phyloP scores from a whole-genome alignment of 1,140 invertebrate species.

The Harlomillsia oculata region DNA sequence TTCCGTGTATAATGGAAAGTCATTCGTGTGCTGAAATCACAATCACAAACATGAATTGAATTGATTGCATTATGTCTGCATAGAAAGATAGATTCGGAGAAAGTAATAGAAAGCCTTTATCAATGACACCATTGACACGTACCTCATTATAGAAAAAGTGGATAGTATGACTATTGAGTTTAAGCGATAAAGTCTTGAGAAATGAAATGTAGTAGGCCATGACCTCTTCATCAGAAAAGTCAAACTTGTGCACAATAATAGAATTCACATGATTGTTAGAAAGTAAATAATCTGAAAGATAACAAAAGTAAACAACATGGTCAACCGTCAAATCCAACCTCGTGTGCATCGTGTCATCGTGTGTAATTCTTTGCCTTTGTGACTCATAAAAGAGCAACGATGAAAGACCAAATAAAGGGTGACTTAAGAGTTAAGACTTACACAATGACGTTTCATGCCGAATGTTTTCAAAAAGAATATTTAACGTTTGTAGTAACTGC shows the following conservation, averaged over 20 bases:
- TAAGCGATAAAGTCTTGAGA: conserved; percentile 93
- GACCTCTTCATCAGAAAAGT: conserved; percentile 99
- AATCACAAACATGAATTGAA: conserved; percentile 40
- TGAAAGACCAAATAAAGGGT: neutral
- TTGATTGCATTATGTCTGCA: neutral
- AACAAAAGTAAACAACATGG: conserved; percentile 25
- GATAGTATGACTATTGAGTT: conserved; percentile 96
- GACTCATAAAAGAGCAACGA: too few species aligned
- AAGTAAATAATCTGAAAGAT: conserved; percentile 86
- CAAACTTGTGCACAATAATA: conserved; percentile 99
- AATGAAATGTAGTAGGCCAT: conserved; percentile 99
- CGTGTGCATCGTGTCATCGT: too few species aligned
- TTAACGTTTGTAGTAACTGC: conserved; percentile 92
- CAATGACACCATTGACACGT: conserved; percentile 38
- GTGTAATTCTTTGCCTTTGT: too few species aligned
- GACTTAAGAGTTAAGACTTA: conserved; percentile 50
- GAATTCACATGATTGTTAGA: conserved; percentile 99
- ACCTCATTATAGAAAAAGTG: conserved; percentile 99
- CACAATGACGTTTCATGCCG: conserved; percentile 95
- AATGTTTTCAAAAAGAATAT: conserved; percentile 99
- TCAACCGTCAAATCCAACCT: too few species aligned
- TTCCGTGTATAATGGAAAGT: conserved; percentile 97
- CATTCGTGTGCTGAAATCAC: conserved; percentile 92
- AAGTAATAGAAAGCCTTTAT: conserved; percentile 48
- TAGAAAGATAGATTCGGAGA: conserved; percentile 73